Evolutionary conservation across 2,113 vertebrate species (phyloP).

Genomic region (Stigmatopora argus): DNA sequence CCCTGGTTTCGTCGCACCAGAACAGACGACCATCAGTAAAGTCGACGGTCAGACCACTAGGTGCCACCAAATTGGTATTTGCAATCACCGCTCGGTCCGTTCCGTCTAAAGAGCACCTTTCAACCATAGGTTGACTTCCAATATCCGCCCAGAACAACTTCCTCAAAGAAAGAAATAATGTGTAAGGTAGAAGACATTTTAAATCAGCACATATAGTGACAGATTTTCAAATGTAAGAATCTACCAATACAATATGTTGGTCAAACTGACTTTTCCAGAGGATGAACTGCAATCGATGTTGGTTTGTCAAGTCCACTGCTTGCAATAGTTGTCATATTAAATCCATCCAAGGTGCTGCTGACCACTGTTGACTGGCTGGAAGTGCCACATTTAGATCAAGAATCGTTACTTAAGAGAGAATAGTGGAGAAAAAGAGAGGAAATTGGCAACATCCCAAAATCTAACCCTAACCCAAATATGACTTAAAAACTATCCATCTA

Average conservation of each 20-base stretch:
- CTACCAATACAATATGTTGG: background rate
- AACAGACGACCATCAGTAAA: constrained; percentile 76
- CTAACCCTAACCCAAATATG: background rate
- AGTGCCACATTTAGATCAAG: constrained; percentile 20
- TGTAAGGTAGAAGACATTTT: background rate
- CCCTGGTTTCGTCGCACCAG: constrained; percentile 80
- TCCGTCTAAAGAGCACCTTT: constrained; percentile 79
- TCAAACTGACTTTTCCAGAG: constrained; percentile 77
- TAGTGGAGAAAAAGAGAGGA: background rate
- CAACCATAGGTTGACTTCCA: constrained; percentile 75
- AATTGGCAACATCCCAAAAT: background rate
- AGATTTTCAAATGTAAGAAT: background rate
- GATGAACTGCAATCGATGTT: constrained; percentile 82
- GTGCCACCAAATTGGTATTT: constrained; percentile 70
- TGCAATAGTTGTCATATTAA: constrained; percentile 71
- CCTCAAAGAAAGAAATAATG: constrained; percentile 66
- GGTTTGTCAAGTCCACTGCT: constrained; percentile 73
- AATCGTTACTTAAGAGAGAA: background rate
- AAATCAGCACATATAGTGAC: background rate
- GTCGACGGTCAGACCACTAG: constrained; percentile 84
- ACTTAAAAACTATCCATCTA: background rate
- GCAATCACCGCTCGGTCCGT: constrained; percentile 66
- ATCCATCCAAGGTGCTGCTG: constrained; percentile 75
- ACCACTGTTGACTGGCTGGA: constrained; percentile 77
- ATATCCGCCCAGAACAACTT: constrained; percentile 89